Base-by-base conservation (phyloP, 2,888 invertebrate species). In the Artemia sinica region DNA sequence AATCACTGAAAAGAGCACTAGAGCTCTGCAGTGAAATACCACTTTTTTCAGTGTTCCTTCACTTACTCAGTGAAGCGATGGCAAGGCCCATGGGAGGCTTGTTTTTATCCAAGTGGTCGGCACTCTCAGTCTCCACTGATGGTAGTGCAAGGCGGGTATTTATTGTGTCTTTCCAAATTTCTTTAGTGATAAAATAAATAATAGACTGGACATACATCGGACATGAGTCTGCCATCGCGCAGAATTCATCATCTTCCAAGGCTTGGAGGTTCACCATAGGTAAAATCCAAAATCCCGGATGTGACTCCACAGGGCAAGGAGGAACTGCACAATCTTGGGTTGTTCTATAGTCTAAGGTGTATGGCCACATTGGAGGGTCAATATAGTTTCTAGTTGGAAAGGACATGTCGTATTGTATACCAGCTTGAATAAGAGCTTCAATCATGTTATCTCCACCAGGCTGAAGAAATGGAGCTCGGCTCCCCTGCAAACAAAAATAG, bases 271-370 rank as follows among this genome's bases (percentile, higher is more conserved):
- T 79, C 1, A 83, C 76, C 78, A 87, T 84, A 1, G 87, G 87
- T 0, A 83, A 74, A 0, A 84, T 82, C 87, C 86, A 88, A 63
- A 82, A 76, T 0, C 84, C 84, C 11, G 83, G 81, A 73, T 82
- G 79, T 0, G 82, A 78, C 1, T 82, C 80, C 2, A 76, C 78
- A 0, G 85, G 85, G 74, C 86, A 86, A 0, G 80, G 80, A 0
- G 77, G 79, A 13, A 82, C 78, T 9, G 77, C 73, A 70, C 85
- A 85, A 70, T 83, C 82, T 72, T 75, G 75, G 49, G 67, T 79
- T 0, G 82, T 80, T 0, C 75, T 75, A 72, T 82, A 84, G 74
- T 87, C 83, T 69, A 86, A 75, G 1, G 86, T 86, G 76, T 86
- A 87, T 0, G 87, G 87, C 83, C 84, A 87, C 1, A 84, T 75